phyloP scores from a whole-genome alignment of 53 echinoderm and acorn worm genomes.

The Hippasteria phrygiana region DNA sequence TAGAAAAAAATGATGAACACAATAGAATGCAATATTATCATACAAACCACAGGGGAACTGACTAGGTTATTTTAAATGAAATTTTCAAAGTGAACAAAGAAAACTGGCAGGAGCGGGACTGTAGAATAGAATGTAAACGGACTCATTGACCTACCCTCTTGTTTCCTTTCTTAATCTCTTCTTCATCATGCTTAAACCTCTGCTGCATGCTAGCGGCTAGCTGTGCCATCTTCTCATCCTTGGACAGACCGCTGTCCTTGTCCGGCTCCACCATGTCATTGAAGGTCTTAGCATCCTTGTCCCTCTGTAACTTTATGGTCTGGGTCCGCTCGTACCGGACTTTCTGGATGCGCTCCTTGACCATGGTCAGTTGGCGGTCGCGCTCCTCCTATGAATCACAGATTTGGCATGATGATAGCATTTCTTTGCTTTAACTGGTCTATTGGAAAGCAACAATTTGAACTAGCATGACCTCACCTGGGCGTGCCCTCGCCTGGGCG shows the following conservation, averaged over 20 bases:
- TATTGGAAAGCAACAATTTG: too few species aligned
- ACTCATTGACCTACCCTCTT: constrained; percentile 71
- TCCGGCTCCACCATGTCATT: constrained; percentile 64
- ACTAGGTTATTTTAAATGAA: too few species aligned
- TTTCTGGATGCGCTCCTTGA: constrained; percentile 86
- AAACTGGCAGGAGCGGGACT: too few species aligned
- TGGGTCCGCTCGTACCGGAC: constrained; percentile 93
- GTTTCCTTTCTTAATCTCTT: constrained; percentile 70
- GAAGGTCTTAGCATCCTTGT: constrained; percentile 69
- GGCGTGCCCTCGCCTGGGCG: too few species aligned
- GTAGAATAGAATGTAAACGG: background rate
- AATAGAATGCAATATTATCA: background rate
- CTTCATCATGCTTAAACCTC: constrained; percentile 78
- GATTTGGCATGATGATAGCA: too few species aligned
- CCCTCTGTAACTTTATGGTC: constrained; percentile 78
- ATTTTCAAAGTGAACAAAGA: too few species aligned
- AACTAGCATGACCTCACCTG: too few species aligned
- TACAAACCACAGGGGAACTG: background rate
- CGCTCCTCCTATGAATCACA: constrained; percentile 88
- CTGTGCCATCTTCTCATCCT: constrained; percentile 82
- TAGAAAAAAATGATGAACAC: background rate
- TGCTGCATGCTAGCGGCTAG: constrained; percentile 81
- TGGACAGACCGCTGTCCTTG: constrained; percentile 35
- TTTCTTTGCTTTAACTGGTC: too few species aligned
- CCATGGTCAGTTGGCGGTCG: constrained; percentile 87